Evolutionary conservation across 2,888 invertebrate species (phyloP), one percentile per base, ranked within the genome.

Genomic region (Euzetes globulus): DNA sequence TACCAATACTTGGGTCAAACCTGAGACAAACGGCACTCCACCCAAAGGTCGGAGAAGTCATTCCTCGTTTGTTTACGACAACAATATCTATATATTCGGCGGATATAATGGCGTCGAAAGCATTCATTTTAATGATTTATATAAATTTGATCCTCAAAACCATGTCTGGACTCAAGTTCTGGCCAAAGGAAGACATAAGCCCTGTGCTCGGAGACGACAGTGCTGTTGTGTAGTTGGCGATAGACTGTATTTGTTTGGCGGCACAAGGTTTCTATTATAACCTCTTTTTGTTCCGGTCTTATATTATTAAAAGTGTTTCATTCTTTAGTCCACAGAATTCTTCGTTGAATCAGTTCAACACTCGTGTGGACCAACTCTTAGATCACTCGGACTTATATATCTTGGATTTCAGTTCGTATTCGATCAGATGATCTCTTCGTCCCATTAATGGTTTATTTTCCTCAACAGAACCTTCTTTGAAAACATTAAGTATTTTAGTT

Each of bases 31-130:
- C 63, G 91, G 90, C 2, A 84, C 11, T 5, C 11, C 52, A n/a
- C 94, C 94, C 3, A 85, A 87, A 74, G 93, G 94, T 50, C 85
- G 95, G 77, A 86, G 95, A 70, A 94, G 93, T 82, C 94, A 95
- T 85, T 94, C 94, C 77, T 91, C 93, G 79, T 94, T 93, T 88
- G 84, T 89, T 7, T 88, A 91, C 81, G 86, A 89, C 78, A 88
- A 87, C 27, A 86, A 87, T 79, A 88, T 95, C 85, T 94, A 91
- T 81, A 88, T 94, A 77, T 94, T 95, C 84, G 95, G 94, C 72
- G 95, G 95, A 37, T 94, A 89, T 81, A 92, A 94, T 83, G 91
- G 91, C 13, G 84, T 88, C 37, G 82, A 85, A 73, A 88, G 89
- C 79, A 84, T 86, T 73, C 95, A 95, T 84, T 94, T 88, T 81